Evolutionary conservation across 2,888 invertebrate genomes (phyloP), one percentile per base, ranked within the genome.

Genomic region (Gasteruption jaculator): DNA sequence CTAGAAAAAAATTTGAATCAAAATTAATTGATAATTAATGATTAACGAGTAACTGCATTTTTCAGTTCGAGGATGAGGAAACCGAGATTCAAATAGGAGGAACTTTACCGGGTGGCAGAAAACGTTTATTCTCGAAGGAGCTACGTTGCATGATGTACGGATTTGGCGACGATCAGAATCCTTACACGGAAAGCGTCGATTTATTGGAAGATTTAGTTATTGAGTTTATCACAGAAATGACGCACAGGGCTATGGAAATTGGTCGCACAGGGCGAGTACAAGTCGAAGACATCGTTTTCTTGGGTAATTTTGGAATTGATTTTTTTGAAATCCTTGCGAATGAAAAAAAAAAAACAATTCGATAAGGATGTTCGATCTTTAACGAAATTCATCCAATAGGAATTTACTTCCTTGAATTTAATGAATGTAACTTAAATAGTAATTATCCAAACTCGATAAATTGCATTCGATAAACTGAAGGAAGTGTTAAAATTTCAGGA

Each of bases 71-170:
- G 62, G 85, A 85, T 48, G 83, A 86, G 31, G 79, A 77, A 43
- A 75, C 80, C 8, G 83, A 83, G 52, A 79, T 83, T 48, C 82
- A 83, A 48, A 74, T 86, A 42, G 85, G 83, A 2, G 77, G 80
- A 0, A 81, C 81, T 22, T 54, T 70, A 25, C 78, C 80, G 8
- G 71, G 75, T 37, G 90, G 88, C 4, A 76, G 89, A 21, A 92
- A 92, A 69, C 76, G 92, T 30, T 69, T 92, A 2, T 93, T 93
- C 56, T 91, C 91, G 43, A 93, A 93, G 72, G 93, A 93, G 71
- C 72, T 96, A 27, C 79, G 94, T 20, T 92, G 93, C 58, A 99
- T 99, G 97, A 95, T 99, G 93, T 99, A 93, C 71, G 99, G 99
- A 0, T 99, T 99, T 76, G 99, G 99, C 4, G 99, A 99, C 71